phyloP scores from a whole-genome alignment of 1,140 invertebrate genomes.

The Listronotus oregonensis region DNA sequence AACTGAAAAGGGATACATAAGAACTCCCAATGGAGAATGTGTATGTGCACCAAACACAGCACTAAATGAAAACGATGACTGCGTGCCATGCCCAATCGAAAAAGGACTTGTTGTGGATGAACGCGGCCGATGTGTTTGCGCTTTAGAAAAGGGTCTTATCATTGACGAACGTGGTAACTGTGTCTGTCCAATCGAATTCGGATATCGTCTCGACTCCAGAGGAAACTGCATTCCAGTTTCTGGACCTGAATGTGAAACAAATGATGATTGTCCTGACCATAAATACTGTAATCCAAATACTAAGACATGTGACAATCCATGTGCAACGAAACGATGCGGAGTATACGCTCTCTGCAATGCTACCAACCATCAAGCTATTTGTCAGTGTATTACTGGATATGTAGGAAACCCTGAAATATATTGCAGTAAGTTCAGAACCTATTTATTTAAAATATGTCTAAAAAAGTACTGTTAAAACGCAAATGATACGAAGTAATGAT shows the following conservation, averaged over 20 bases:
- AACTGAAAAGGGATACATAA: slow-evolving; percentile 72
- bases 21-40: slow-evolving; percentile 72
- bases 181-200: slow-evolving; percentile 72
- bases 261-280: slow-evolving; percentile 79
- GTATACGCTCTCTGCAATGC: slow-evolving; percentile 79
- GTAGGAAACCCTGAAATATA: slow-evolving; percentile 70
- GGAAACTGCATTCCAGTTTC: slow-evolving; percentile 68
- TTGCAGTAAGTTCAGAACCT: slow-evolving; percentile 62
- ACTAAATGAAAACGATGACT: slow-evolving; percentile 76
- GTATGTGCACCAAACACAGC: slow-evolving; percentile 76
- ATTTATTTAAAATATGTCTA: not conserved
- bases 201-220: slow-evolving; percentile 67
- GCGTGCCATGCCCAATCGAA: slow-evolving; percentile 71
- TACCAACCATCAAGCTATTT: slow-evolving; percentile 76
- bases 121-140: slow-evolving; percentile 79
- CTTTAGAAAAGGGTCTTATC: slow-evolving; percentile 73
- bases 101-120: slow-evolving; percentile 76
- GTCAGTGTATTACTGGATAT: slow-evolving; percentile 74
- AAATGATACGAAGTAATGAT: no score
- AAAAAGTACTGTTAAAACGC: no score
- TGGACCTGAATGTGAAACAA: slow-evolving; percentile 68
- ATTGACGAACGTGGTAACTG: slow-evolving; percentile 78
- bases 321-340: slow-evolving; percentile 71
- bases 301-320: slow-evolving; percentile 77
- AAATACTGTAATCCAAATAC: slow-evolving; percentile 72